These are phyloP conservation scores for Cyprinodon variegatus DNA, from an alignment of 2,113 vertebrate genomes.

Conservation along the genomic window DNA sequence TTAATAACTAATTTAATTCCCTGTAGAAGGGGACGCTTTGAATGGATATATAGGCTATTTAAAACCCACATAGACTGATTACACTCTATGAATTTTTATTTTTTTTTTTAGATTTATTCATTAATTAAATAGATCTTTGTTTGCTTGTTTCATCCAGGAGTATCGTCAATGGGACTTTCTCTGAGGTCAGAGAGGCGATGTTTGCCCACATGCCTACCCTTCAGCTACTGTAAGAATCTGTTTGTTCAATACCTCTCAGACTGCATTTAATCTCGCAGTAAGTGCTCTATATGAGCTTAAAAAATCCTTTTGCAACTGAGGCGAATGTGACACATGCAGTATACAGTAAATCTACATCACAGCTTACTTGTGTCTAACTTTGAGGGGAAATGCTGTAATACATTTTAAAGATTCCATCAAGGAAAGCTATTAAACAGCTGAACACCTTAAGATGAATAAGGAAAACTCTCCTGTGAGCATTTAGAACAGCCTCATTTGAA, in stretches of 20 bases:
- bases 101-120: neutral
- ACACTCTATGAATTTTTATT: slow-evolving; percentile 5
- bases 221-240: slow-evolving; percentile 91
- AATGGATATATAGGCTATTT: neutral
- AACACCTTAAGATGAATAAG: slow-evolving; percentile 30
- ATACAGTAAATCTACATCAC: neutral
- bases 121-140: neutral
- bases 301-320: no score
- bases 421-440: slow-evolving; percentile 1
- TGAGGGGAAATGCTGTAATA: neutral
- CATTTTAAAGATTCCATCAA: neutral
- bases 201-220: slow-evolving; percentile 93
- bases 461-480: neutral
- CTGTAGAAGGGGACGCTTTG: neutral
- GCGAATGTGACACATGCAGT: neutral
- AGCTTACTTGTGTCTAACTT: neutral
- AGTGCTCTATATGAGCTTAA: neutral
- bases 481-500: neutral
- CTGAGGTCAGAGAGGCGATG: slow-evolving; percentile 94
- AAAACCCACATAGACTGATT: neutral
- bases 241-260: neutral
- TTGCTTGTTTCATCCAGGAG: slow-evolving; percentile 81
- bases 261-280: neutral
- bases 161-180: slow-evolving; percentile 94
- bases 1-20: no score